These are phyloP conservation scores for Mohoua ochrocephala DNA, from an alignment of 2,113 vertebrate species.

Conservation along the genomic window DNA sequence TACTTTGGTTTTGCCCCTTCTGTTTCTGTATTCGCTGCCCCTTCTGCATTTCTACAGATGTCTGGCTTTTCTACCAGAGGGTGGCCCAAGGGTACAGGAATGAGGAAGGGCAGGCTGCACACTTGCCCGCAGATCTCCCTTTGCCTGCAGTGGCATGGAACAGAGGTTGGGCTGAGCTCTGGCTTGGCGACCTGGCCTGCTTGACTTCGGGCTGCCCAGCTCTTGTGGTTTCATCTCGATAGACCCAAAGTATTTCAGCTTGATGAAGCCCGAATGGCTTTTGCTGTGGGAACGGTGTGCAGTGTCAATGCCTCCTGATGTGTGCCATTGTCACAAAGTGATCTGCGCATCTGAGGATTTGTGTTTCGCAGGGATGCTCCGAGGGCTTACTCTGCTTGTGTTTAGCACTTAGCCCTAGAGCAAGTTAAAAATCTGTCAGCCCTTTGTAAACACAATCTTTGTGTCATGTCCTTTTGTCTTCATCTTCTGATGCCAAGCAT, in stretches of 20 bases:
- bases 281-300: not conserved
- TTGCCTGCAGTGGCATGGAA: not conserved
- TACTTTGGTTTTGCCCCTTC: not conserved
- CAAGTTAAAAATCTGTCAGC: not conserved
- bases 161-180: not conserved
- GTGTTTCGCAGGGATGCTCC: fast-evolving
- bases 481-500: not conserved
- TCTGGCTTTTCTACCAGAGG: not conserved
- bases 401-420: not conserved
- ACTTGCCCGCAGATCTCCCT: fast-evolving
- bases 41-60: not conserved
- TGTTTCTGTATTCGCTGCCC: not conserved
- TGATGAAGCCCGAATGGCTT: not conserved
- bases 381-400: not conserved
- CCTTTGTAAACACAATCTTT: not conserved
- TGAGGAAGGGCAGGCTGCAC: not conserved
- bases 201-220: not conserved
- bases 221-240: not conserved
- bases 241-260: not conserved
- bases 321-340: not conserved
- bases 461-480: not conserved
- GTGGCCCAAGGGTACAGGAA: not conserved
- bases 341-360: not conserved
- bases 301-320: fast-evolving
- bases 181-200: not conserved